A percentile compares a stretch with the other conserved stretches of the same genome.
Evolutionary conservation across 2,888 invertebrate genomes (phyloP).

Genomic region (Aleiodes alternator): DNA sequence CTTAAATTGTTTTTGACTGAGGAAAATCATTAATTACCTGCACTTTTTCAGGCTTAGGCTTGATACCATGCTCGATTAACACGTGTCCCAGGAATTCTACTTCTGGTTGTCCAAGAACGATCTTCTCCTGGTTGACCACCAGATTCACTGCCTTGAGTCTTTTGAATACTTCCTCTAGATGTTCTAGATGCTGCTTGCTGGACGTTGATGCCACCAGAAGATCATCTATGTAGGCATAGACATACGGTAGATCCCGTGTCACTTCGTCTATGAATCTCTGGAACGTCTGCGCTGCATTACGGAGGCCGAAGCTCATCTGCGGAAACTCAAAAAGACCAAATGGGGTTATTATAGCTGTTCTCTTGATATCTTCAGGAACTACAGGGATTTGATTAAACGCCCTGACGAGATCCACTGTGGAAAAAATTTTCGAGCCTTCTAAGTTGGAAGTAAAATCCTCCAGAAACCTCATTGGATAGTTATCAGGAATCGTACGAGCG

Average conservation of each 20-base stretch:
- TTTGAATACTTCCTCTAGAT: neutral
- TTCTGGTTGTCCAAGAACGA: conserved; percentile 17
- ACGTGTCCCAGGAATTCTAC: conserved; percentile 27
- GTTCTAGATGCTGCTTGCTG: conserved; percentile 28
- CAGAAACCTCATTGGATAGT: neutral
- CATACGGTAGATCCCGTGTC: conserved; percentile 24
- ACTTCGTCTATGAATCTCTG: conserved; percentile 45
- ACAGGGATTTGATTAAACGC: neutral
- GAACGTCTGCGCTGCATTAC: conserved; percentile 70
- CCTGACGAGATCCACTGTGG: neutral
- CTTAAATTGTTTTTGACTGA: neutral
- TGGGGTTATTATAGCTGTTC: conserved; percentile 32
- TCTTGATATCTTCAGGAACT: neutral
- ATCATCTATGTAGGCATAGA: conserved; percentile 47
- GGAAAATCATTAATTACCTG: conserved; percentile 3
- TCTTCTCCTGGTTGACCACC: conserved; percentile 7
- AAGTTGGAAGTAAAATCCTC: conserved; percentile 5
- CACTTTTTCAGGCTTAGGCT: neutral
- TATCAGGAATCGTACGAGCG: conserved; percentile 1
- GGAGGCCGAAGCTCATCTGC: conserved; percentile 67
- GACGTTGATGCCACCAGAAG: conserved; percentile 30
- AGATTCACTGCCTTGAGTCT: neutral
- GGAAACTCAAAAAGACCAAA: conserved; percentile 58
- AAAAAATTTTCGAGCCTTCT: neutral
- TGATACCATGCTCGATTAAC: neutral